Evolutionary conservation across 2,888 invertebrate genomes (phyloP).

Genomic region (Sarcophaga subvicina): DNA sequence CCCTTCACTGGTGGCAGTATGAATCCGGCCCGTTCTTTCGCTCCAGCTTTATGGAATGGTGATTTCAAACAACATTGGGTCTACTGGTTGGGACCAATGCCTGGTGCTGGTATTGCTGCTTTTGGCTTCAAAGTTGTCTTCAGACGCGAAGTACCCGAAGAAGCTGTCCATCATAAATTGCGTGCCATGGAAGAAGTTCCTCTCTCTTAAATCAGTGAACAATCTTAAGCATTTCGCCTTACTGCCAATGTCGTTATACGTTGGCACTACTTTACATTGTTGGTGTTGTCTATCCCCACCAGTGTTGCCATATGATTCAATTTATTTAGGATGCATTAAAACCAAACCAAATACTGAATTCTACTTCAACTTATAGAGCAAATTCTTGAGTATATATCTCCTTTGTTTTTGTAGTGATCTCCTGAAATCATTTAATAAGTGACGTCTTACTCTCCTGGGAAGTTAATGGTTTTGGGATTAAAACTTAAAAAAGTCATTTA

Average conservation of each 20-base stretch:
- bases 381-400: not conserved
- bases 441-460: too few relatives aligned
- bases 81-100: constrained; percentile 87
- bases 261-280: not conserved
- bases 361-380: not conserved
- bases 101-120: constrained; percentile 81
- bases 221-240: constrained; percentile 1
- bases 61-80: constrained; percentile 88
- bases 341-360: constrained; percentile 42
- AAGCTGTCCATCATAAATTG: constrained; percentile 75
- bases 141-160: constrained; percentile 78
- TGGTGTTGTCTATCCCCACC: not conserved
- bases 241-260: not conserved
- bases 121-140: constrained; percentile 82
- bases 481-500: too few relatives aligned
- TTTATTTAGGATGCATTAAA: constrained; percentile 13
- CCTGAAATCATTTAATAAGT: too few relatives aligned
- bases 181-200: constrained; percentile 79
- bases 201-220: constrained; percentile 73
- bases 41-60: constrained; percentile 87
- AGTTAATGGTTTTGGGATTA: too few relatives aligned
- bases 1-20: constrained; percentile 88
- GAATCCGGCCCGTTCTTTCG: constrained; percentile 88
- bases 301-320: constrained; percentile 56
- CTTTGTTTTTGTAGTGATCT: too few relatives aligned